Evolutionary conservation across 1,140 invertebrate species (phyloP).

Genomic region (Bombus haemorrhoidalis): DNA sequence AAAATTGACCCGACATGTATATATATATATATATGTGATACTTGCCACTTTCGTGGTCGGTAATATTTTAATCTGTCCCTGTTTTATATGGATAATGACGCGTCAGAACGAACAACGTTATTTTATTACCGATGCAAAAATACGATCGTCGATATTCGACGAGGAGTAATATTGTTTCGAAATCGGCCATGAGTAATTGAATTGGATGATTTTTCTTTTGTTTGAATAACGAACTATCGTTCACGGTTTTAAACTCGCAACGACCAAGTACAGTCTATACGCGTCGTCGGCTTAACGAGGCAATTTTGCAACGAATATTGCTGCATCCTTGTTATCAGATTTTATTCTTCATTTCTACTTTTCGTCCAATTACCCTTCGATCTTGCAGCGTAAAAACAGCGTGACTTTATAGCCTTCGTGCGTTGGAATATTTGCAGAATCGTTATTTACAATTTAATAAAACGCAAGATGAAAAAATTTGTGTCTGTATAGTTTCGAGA

Average conservation of each 20-base stretch:
- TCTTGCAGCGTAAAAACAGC: background rate
- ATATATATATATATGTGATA: too few relatives aligned
- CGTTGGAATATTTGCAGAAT: background rate
- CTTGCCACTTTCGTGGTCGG: background rate
- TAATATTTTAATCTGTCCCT: conserved; percentile 20
- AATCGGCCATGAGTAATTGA: background rate
- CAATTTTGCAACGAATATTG: conserved; percentile 11
- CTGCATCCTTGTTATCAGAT: too few relatives aligned
- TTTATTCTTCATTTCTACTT: background rate
- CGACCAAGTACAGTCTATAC: background rate
- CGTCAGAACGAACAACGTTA: background rate
- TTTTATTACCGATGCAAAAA: conserved; percentile 22
- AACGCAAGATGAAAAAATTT: background rate
- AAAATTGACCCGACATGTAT: too few relatives aligned
- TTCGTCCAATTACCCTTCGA: background rate
- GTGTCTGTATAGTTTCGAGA: background rate
- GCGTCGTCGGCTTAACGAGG: background rate
- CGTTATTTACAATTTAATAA: background rate
- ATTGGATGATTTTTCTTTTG: conserved; percentile 2
- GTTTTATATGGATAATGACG: background rate
- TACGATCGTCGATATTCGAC: background rate
- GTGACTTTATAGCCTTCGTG: too few relatives aligned
- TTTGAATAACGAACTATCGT: conserved; percentile 5
- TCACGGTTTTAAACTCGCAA: background rate
- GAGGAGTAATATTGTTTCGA: background rate